phyloP scores from a whole-genome alignment of 1,140 invertebrate species.

The Globodera ellingtonae region DNA sequence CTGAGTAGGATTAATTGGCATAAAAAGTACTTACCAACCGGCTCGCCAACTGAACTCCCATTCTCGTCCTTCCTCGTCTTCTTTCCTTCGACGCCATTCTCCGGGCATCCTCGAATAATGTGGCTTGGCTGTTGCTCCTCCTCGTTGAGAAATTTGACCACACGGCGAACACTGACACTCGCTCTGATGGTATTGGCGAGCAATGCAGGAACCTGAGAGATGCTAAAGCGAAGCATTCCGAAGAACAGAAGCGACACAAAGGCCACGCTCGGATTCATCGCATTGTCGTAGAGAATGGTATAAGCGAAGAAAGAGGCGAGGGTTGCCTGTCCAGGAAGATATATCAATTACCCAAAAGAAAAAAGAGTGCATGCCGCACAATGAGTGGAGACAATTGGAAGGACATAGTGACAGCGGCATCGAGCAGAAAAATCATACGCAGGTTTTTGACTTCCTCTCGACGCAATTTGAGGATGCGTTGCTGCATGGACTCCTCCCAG shows the following conservation, averaged over 20 bases:
- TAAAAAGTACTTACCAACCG: not conserved
- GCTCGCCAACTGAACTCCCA: not conserved
- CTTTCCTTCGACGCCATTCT: not conserved
- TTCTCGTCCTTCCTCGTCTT: not conserved
- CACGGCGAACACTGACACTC: slow-evolving; percentile 32
- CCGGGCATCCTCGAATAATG: not conserved
- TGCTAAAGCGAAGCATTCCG: slow-evolving; percentile 68
- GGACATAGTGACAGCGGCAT: slow-evolving; percentile 32
- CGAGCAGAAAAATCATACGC: slow-evolving; percentile 28
- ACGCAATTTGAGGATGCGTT: slow-evolving; percentile 33
- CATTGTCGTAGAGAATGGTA: slow-evolving; percentile 61
- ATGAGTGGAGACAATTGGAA: slow-evolving; percentile 40
- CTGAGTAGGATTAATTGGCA: not conserved
- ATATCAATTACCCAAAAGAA: slow-evolving; percentile 5
- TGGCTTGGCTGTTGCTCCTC: slow-evolving; percentile 31
- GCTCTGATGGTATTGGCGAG: slow-evolving; percentile 30
- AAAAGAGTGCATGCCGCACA: slow-evolving; percentile 8
- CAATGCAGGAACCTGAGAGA: slow-evolving; percentile 40
- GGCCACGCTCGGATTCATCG: slow-evolving; percentile 71
- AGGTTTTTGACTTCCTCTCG: slow-evolving; percentile 31
- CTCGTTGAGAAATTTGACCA: slow-evolving; percentile 38
- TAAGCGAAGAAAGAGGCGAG: slow-evolving; percentile 41
- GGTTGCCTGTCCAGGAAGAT: slow-evolving; percentile 38
- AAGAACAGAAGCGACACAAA: slow-evolving; percentile 74
- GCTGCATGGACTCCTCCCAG: slow-evolving; percentile 75